Base-by-base conservation (phyloP, 2,888 invertebrate genomes). In the Operophtera brumata region DNA sequence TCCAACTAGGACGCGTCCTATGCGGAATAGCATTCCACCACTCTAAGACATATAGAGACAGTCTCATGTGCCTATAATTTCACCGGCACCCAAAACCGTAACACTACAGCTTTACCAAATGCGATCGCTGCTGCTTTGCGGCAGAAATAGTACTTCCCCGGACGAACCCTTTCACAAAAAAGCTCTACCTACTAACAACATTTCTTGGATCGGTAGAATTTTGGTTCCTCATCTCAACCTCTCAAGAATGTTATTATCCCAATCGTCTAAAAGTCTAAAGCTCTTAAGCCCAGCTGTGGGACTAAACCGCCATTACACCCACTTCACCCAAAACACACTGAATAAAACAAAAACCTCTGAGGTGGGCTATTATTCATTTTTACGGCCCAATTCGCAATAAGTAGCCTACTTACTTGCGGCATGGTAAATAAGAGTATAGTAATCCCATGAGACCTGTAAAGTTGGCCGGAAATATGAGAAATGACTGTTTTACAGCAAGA, bases 341-440 rank as follows among this genome's bases (percentile, higher is more conserved):
- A 63, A 63, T 63, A 63, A 60, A 62, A 63, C 60, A 63, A 60
- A 54, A 57, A 42, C 32, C 46, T 42, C 41, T 26, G 20, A 35
- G 57, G 57, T 48, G 56, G 42, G 26, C 50, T 51, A 65, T 70
- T 66, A 65, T 44, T 69, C 62, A 68, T 68, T 68, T 69, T 69
- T 65, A 69, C 59, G 66, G 32, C 12, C 46, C 34, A 49, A 44
- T 59, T 36, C 51, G 45, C 54, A 37, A 46, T 54, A 59, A 47
- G 43, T 40, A 46, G 35, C 28, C 36, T 55, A 59, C 60, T 55
- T 54, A 51, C 44, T n/a, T 35, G 47, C 20, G 54, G 54, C 50
- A 58, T 62, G 54, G 70, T 62, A 65, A 64, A 70, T 64, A 61
- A 65, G 49, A 42, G 46, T 53, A 61, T 54, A 54, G 44, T 6